These are phyloP conservation scores for Venusia cambrica DNA, from an alignment of 2,888 invertebrate genomes.

Conservation along the genomic window DNA sequence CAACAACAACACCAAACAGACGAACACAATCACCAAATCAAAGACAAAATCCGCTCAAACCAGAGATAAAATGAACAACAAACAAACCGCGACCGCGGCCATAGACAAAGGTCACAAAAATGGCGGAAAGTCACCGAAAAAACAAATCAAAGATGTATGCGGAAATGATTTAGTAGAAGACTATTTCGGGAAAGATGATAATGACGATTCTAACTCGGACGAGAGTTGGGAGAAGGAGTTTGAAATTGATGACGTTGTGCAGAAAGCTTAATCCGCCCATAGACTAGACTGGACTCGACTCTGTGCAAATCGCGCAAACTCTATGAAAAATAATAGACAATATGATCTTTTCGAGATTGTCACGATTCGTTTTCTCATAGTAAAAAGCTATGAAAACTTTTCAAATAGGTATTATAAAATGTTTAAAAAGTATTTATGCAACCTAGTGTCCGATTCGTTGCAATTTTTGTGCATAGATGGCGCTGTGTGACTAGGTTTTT, in stretches of 20 bases:
- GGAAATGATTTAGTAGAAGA: slow-evolving; percentile 76
- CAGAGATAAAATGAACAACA: slow-evolving; percentile 52
- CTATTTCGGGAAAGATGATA: slow-evolving; percentile 74
- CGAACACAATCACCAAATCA: slow-evolving; percentile 38
- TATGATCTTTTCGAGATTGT: no score
- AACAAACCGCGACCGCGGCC: slow-evolving; percentile 24
- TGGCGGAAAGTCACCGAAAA: slow-evolving; percentile 51
- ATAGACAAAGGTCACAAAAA: slow-evolving; percentile 38
- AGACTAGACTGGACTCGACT: slow-evolving; percentile 18
- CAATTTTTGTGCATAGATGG: no score
- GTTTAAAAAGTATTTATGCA: no score
- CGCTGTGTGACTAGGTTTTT: no score
- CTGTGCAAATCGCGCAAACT: slow-evolving; percentile 18
- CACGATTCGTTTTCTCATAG: no score
- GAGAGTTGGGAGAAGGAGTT: slow-evolving; percentile 84
- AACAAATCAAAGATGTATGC: slow-evolving; percentile 64
- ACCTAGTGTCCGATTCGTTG: no score
- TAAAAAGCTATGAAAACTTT: no score
- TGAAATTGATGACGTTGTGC: slow-evolving; percentile 70
- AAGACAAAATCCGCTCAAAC: slow-evolving; percentile 45
- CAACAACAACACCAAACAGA: slow-evolving; percentile 60
- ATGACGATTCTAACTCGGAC: slow-evolving; percentile 76
- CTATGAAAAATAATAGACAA: no score
- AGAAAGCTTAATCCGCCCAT: slow-evolving; percentile 54
- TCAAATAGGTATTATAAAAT: no score